A percentile compares a stretch with the other conserved stretches of the same genome.
phyloP scores from a whole-genome alignment of 2,113 vertebrate genomes.

The Limanda limanda region DNA sequence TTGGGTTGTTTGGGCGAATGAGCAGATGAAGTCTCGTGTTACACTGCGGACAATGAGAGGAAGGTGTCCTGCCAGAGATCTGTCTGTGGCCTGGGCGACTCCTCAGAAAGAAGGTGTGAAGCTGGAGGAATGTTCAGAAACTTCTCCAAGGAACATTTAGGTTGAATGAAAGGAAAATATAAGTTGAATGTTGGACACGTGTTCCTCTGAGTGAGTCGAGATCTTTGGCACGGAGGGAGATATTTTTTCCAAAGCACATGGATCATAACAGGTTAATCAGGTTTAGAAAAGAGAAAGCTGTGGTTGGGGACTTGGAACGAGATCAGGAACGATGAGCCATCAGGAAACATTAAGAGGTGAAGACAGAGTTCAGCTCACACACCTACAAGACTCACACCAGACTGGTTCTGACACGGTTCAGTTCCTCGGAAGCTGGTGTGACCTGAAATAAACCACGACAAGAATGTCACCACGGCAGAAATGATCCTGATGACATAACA shows the following conservation, averaged over 20 bases:
- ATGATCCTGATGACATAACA: background rate
- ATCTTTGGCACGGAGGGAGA: background rate
- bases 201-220: background rate
- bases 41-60: slow-evolving; percentile 9
- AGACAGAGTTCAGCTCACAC: slow-evolving; percentile 2
- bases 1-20: slow-evolving; percentile 27
- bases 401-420: slow-evolving; percentile 6
- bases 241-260: background rate
- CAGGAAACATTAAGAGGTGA: slow-evolving; percentile 12
- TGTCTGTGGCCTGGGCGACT: slow-evolving; percentile 14
- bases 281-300: slow-evolving; percentile 33
- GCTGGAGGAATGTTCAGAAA: slow-evolving; percentile 1
- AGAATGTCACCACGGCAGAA: background rate
- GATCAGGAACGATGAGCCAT: slow-evolving; percentile 35
- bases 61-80: slow-evolving; percentile 25
- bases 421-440: background rate
- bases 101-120: background rate
- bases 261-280: slow-evolving; percentile 51
- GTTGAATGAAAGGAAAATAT: background rate
- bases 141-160: background rate
- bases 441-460: background rate
- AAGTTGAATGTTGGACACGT: background rate
- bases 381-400: background rate
- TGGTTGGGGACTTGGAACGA: slow-evolving; percentile 24
- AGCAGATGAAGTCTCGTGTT: slow-evolving; percentile 24